Base-by-base conservation (phyloP, 2,888 invertebrate genomes). In the Leptopilina myrica region DNA sequence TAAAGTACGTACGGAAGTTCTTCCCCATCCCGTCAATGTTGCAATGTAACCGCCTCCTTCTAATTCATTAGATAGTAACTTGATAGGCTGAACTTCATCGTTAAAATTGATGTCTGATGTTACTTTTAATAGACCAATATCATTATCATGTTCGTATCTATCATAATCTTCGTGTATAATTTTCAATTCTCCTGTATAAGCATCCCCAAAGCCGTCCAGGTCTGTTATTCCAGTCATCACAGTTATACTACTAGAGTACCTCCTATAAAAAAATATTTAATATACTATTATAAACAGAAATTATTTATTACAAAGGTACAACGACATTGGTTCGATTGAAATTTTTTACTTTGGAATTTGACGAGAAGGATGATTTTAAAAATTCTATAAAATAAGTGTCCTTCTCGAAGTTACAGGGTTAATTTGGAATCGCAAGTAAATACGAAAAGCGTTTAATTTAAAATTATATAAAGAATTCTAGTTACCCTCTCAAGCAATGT, bases 401-500 rank as follows among this genome's bases (percentile, higher is more conserved):
- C n/a, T n/a, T n/a, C n/a, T n/a, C n/a, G n/a, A n/a, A n/a, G n/a
- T n/a, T n/a, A n/a, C n/a, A 20, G 20, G 20, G 20, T 20, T 20
- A 20, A n/a, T n/a, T n/a, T n/a, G n/a, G 20, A 20, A 1, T 20
- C 20, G n/a, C n/a, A 20, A 20, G 20, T 20, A 20, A 20, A 20
- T 20, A 20, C 20, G 20, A 20, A 20, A 20, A 20, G 20, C 20
- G 20, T 20, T 20, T 20, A 20, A 20, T 20, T 1, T 20, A 26
- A 46, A 46, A 46, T 0, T 43, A 43, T 43, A 43, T 43, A 9
- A 49, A 49, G 49, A 49, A 49, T 49, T 46, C 7, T 7, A 6
- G 12, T 49, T 81, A 93, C 93, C 93, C 90, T 69, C 92, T 91
- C 6, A 93, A 92, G 65, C 93, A 93, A 83, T 93, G 93, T 0